Base-by-base conservation (phyloP, 2,113 vertebrate species). In the Xyliphius kryptos region DNA sequence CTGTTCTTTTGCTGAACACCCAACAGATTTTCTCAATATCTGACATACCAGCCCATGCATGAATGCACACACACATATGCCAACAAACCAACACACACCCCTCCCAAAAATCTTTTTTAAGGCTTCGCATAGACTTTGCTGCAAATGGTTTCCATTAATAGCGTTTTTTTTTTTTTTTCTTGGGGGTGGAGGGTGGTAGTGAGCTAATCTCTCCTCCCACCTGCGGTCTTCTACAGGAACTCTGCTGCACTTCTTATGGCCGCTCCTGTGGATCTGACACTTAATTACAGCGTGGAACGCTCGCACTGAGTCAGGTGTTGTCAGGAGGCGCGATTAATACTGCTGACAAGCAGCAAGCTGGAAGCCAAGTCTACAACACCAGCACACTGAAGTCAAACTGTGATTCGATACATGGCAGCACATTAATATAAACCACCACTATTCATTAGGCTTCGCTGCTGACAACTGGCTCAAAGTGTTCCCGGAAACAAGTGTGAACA, bases 211-310 rank as follows among this genome's bases (percentile, higher is more conserved):
- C 65, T 46, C 66, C 60, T 38, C 66, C 66, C 61, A 55, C 70
- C 70, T 68, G 66, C 12, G 41, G 70, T 55, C 49, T 55, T 67
- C 57, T 36, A 22, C 66, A 68, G 61, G 70, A 72, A 56, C 66
- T 65, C 57, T 41, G 19, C 48, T 20, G 55, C 55, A 37, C 26
- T 71, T 67, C 54, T 64, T n/a, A 46, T 56, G 60, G 65, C 61
- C 38, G 16, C 61, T 64, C 50, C 61, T 64, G 53, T 63, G 56
- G 66, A 72, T 64, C 56, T 64, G 62, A 68, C 70, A 64, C 66
- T 68, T 72, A 72, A 72, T 72, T 68, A 72, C 65, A 64, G 16
- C 40, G 20, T 63, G 65, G 66, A 64, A 72, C 37, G 55, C 52
- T 72, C 44, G 13, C 57, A 60, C 20, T 55, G 48, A 68, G 65